A percentile compares a stretch with the other conserved stretches of the same genome.
Evolutionary conservation across 2,888 invertebrate species (phyloP).

Genomic region (Pilophorus perplexus): DNA sequence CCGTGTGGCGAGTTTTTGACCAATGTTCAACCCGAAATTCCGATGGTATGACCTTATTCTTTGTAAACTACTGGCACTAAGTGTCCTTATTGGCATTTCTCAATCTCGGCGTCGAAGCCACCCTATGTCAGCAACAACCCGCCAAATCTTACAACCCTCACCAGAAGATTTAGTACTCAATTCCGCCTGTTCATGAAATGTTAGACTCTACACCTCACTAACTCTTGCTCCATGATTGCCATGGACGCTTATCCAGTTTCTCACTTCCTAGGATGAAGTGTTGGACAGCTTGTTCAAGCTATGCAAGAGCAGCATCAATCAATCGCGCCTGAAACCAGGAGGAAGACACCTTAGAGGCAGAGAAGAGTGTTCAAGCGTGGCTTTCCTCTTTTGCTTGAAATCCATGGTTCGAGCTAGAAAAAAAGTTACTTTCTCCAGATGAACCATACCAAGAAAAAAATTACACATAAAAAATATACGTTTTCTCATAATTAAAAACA

Average conservation of each 20-base stretch:
- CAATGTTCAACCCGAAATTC: neutral
- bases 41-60: slow-evolving; percentile 5
- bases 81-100: neutral
- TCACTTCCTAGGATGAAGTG: slow-evolving; percentile 15
- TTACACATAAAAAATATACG: neutral
- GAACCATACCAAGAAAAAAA: neutral
- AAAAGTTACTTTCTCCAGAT: slow-evolving; percentile 8
- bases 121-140: neutral
- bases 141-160: too few relatives aligned
- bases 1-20: slow-evolving; percentile 1
- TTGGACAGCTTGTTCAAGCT: neutral
- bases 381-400: slow-evolving; percentile 2
- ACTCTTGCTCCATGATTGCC: too few relatives aligned
- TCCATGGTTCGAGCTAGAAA: neutral
- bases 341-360: neutral
- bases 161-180: too few relatives aligned
- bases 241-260: too few relatives aligned
- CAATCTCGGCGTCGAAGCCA: neutral
- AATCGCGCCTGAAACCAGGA: neutral
- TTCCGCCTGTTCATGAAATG: too few relatives aligned
- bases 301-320: neutral
- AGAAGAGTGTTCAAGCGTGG: slow-evolving; percentile 12
- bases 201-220: too few relatives aligned
- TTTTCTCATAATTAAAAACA: too few relatives aligned
- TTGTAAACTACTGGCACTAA: neutral